Evolutionary conservation across 1,140 invertebrate genomes (phyloP), one percentile per base, ranked within the genome.

Genomic region (Dendrolimus punctatus): DNA sequence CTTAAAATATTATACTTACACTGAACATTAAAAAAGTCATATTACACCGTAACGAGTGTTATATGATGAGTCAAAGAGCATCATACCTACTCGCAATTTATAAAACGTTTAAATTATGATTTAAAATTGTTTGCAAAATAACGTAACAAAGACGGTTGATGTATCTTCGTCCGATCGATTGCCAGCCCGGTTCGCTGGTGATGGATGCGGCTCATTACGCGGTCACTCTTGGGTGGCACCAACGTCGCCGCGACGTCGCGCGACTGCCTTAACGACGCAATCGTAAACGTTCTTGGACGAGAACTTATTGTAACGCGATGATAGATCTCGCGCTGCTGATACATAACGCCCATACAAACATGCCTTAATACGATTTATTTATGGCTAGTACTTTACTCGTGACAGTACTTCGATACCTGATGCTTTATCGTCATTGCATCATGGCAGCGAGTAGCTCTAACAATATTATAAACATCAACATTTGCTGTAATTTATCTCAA

Each of bases 321-420:
- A 65, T 56, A 68, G 66, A 76, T 77, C 70, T 61, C 56, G 61
- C 62, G 49, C 64, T 49, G 49, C 55, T 57, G 79, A 80, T 79
- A 78, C 61, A 57, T 61, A 65, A 66, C 69, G 54, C 68, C 60
- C 57, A 66, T 68, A 74, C 65, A 68, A 75, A 79, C 70, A 69
- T 69, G 71, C 72, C 72, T 72, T 78, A 76, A 78, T 81, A 78
- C 76, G 72, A 80, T 77, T 80, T 85, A 85, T 85, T 81, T 81
- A 85, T 81, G 70, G 57, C 65, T 62, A 71, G 62, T 61, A 64
- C 71, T 73, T 66, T 67, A 61, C 66, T 66, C 64, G 55, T 65
- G 61, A 55, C 54, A 62, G 48, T 39, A 52, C 53, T 51, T 64
- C 59, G 52, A 58, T 68, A 62, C 63, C 46, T 49, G 60, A 48